These are phyloP conservation scores for Anaspis maculata DNA, from an alignment of 2,888 invertebrate species.

Conservation along the genomic window DNA sequence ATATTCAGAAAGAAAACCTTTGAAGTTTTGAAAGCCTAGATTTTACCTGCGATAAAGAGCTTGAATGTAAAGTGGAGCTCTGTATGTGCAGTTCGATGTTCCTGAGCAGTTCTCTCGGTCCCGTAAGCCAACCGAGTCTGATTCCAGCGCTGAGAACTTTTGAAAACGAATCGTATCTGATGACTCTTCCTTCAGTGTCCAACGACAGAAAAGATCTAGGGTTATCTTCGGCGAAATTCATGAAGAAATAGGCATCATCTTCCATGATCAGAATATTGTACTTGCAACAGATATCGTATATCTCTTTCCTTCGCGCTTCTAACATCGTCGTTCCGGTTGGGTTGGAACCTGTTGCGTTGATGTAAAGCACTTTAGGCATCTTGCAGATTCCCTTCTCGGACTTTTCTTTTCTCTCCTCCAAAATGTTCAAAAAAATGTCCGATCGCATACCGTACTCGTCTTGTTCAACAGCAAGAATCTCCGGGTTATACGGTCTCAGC, in stretches of 20 bases:
- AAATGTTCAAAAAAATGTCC: conserved; percentile 47
- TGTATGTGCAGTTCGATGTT: conserved; percentile 63
- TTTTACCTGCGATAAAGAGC: conserved; percentile 57
- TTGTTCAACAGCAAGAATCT: conserved; percentile 58
- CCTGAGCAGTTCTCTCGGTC: conserved; percentile 55
- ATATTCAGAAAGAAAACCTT: background rate
- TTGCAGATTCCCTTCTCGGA: conserved; percentile 39
- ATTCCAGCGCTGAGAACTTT: conserved; percentile 67
- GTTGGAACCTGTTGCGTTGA: conserved; percentile 65
- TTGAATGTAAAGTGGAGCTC: conserved; percentile 56
- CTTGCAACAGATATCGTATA: conserved; percentile 66
- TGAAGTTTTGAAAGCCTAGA: conserved; percentile 6
- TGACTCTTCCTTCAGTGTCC: conserved; percentile 66
- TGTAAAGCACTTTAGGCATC: conserved; percentile 65
- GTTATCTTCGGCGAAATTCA: conserved; percentile 58
- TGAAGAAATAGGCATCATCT: conserved; percentile 75
- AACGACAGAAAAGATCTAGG: conserved; percentile 62
- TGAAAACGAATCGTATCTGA: conserved; percentile 70
- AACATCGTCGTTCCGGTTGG: conserved; percentile 66
- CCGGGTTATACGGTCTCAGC: conserved; percentile 60
- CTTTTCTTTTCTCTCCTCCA: conserved; percentile 46
- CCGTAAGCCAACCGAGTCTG: conserved; percentile 66
- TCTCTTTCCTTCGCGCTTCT: conserved; percentile 55
- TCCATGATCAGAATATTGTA: conserved; percentile 72
- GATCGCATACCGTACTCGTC: conserved; percentile 63